Conservation (phyloP, 92 coral and sea anemone genomes). For the Heteractis magnifica region DNA sequence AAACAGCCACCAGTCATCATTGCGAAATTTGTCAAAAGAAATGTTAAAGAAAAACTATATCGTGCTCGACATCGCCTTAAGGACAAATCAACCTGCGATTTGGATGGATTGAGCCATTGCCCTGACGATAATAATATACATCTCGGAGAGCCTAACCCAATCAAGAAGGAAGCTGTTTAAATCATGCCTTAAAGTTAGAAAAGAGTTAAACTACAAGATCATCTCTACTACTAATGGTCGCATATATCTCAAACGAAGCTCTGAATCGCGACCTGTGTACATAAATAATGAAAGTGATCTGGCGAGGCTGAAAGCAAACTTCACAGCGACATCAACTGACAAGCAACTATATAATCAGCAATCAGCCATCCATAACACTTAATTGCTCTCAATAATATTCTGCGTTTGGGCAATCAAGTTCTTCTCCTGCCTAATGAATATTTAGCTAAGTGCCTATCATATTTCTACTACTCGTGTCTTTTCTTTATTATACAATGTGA, state of each 20-base stretch:
- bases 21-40: neutral
- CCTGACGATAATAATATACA: conserved; percentile 21
- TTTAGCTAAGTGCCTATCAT: no score
- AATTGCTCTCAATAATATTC: no score
- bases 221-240: conserved; percentile 33
- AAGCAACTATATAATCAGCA: no score
- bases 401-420: no score
- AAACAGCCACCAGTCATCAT: neutral
- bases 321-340: no score
- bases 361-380: no score
- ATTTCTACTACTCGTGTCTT: no score
- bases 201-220: conserved; percentile 22
- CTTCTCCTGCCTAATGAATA: no score
- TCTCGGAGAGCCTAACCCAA: conserved; percentile 34
- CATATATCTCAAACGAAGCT: conserved; percentile 27
- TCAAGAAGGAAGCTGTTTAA: no score
- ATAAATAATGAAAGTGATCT: neutral
- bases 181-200: neutral
- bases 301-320: conserved; percentile 10
- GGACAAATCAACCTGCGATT: neutral
- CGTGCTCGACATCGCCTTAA: neutral
- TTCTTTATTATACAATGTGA: no score
- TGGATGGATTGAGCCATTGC: conserved; percentile 11
- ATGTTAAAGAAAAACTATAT: conserved; percentile 20
- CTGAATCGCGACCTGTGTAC: conserved; percentile 18